Percentiles rank a stretch among this genome's conserved stretches.
Evolutionary conservation across 2,888 invertebrate genomes (phyloP).

Genomic region (Caenorhabditis sp.): DNA sequence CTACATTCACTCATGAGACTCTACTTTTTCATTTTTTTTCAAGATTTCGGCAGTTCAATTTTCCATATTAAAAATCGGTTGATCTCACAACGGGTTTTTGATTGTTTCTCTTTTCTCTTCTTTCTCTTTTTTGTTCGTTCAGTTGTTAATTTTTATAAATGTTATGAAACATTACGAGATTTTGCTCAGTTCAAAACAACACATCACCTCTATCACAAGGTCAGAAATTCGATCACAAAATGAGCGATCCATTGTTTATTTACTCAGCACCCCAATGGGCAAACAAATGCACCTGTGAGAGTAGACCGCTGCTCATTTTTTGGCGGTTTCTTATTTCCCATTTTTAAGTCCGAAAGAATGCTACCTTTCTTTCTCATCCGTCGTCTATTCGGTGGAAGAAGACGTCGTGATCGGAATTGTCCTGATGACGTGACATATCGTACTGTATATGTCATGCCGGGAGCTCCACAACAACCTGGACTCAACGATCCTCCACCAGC

Average conservation of each 20-base stretch:
- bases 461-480: not conserved
- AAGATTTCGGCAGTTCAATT: slow-evolving; percentile 12
- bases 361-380: slow-evolving; percentile 33
- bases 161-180: slow-evolving; percentile 30
- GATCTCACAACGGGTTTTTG: slow-evolving; percentile 45
- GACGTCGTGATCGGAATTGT: slow-evolving; percentile 38
- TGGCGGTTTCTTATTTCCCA: not conserved
- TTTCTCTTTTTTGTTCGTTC: not conserved
- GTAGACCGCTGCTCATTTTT: slow-evolving; percentile 23
- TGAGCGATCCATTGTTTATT: slow-evolving; percentile 18
- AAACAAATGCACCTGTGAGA: slow-evolving; percentile 18
- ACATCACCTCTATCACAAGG: slow-evolving; percentile 31
- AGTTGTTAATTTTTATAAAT: not conserved
- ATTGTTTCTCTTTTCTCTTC: not conserved
- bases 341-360: slow-evolving; percentile 8
- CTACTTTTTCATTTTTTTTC: slow-evolving; percentile 5
- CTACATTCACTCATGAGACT: slow-evolving; percentile 43
- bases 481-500: slow-evolving; percentile 31
- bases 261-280: slow-evolving; percentile 32
- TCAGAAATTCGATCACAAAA: slow-evolving; percentile 45
- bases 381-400: slow-evolving; percentile 35
- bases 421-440: slow-evolving; percentile 13
- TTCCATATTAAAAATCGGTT: slow-evolving; percentile 28
- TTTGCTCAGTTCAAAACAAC: slow-evolving; percentile 5
- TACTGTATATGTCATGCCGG: slow-evolving; percentile 22